These are phyloP conservation scores for Megalopta genalis DNA, from an alignment of 1,140 invertebrate genomes.

Conservation along the genomic window DNA sequence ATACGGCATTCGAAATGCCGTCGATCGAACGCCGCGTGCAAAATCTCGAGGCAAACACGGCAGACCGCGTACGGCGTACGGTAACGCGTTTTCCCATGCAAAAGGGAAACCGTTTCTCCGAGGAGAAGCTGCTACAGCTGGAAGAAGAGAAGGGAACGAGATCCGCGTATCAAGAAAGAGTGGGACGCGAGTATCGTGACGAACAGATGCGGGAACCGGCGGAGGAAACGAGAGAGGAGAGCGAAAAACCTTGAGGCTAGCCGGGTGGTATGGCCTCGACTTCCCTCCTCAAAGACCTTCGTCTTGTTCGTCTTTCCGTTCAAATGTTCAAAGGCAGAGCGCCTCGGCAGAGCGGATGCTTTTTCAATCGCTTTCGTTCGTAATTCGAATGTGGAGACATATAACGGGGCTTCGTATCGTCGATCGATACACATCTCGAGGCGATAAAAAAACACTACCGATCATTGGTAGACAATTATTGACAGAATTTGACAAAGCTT, in stretches of 20 bases:
- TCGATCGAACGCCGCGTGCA: neutral
- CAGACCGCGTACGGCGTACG: neutral
- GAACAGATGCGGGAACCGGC: no score
- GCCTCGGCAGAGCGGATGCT: slow-evolving; percentile 9
- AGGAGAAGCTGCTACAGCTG: neutral
- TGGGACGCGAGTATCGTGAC: neutral
- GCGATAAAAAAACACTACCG: no score
- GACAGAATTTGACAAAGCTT: no score
- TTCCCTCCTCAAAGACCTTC: slow-evolving; percentile 40
- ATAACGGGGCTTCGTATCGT: neutral
- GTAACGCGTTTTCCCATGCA: slow-evolving; percentile 15
- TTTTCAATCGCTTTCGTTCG: neutral
- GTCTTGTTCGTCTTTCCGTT: slow-evolving; percentile 33
- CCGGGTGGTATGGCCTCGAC: slow-evolving; percentile 46
- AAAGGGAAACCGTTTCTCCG: slow-evolving; percentile 41
- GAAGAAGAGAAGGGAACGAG: neutral
- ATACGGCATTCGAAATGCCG: neutral
- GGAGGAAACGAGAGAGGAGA: neutral
- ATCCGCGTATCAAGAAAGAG: neutral
- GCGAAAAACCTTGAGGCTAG: slow-evolving; percentile 42
- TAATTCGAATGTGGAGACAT: neutral
- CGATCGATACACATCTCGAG: no score
- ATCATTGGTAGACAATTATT: no score
- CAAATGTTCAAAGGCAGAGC: slow-evolving; percentile 32
- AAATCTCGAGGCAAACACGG: neutral